phyloP scores from a whole-genome alignment of 2,113 vertebrate genomes.

The Columba janthina region DNA sequence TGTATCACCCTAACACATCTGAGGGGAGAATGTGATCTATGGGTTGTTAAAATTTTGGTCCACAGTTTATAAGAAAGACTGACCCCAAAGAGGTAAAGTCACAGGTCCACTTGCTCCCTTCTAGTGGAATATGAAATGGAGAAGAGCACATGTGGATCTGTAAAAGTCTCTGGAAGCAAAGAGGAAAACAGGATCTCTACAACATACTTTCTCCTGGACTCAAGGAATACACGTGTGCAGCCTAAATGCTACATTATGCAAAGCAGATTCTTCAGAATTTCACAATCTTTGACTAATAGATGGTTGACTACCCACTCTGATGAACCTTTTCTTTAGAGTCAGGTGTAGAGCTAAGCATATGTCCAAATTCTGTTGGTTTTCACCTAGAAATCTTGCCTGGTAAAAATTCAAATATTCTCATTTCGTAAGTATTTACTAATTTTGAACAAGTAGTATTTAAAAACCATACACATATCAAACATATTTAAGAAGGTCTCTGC shows the following conservation, averaged over 20 bases:
- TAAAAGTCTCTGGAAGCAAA: neutral
- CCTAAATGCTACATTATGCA: neutral
- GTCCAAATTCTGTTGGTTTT: neutral
- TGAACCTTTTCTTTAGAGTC: neutral
- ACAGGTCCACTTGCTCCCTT: neutral
- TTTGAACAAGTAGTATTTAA: neutral
- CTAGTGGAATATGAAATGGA: neutral
- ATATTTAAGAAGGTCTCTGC: neutral
- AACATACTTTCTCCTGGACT: neutral
- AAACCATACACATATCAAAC: neutral
- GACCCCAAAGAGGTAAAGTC: neutral
- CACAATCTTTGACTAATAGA: neutral
- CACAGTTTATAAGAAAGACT: neutral
- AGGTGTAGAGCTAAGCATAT: neutral
- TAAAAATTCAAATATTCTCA: neutral
- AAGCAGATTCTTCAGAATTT: neutral
- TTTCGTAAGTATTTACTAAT: neutral
- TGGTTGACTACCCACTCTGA: neutral
- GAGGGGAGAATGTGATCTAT: neutral
- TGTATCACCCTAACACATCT: neutral
- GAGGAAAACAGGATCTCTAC: neutral
- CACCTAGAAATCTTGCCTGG: neutral
- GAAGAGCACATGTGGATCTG: neutral
- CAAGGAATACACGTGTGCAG: neutral
- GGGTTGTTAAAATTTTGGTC: neutral